Evolutionary conservation across 64 coral and sea anemone species (phyloP), one percentile per base, ranked within the genome.

Genomic region (Acropora tenuis): DNA sequence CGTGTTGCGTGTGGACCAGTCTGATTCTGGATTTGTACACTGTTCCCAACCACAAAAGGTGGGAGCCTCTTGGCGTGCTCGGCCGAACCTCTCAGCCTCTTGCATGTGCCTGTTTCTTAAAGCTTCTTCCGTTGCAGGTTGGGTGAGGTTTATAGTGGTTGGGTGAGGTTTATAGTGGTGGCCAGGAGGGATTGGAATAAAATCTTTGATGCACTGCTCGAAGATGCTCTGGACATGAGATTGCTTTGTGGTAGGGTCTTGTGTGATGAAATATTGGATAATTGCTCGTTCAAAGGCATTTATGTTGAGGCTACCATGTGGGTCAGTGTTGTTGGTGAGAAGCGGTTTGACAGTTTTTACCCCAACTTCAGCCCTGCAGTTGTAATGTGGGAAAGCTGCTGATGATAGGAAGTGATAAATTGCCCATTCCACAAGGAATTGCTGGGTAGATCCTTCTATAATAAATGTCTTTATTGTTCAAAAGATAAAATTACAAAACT

Each of bases 251-350:
- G 49, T 78, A 7, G 53, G 48, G 17, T 90, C 66, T 3, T 55
- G 76, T 20, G 77, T 90, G 88, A 71, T 90, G 0, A 17, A 16
- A 63, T 90, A 90, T 50, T 90, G 88, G 50, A 53, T 3, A 53
- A 53, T 53, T 3, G 50, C 50, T 53, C 3, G 50, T 53, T 3
- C 30, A 8, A 53, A 53, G 50, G 50, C 50, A 53, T 53, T 53
- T 53, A 8, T 53, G 50, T 53, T 8, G 8, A 53, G 50, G 50
- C 50, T 53, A 53, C 50, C 50, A 53, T 53, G 50, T 5, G 50
- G 50, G 0, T 53, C 50, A 53, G 3, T 89, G 73, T 89, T 89
- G 72, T 89, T 43, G 1, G 19, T 77, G 7, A 89, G 48, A 2
- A 89, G 15, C 13, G 16, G 47, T 65, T 89, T 89, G 2, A 89